Evolutionary conservation across 2,113 vertebrate species (phyloP), one percentile per base, ranked within the genome.

Genomic region (Trogon surrucura): DNA sequence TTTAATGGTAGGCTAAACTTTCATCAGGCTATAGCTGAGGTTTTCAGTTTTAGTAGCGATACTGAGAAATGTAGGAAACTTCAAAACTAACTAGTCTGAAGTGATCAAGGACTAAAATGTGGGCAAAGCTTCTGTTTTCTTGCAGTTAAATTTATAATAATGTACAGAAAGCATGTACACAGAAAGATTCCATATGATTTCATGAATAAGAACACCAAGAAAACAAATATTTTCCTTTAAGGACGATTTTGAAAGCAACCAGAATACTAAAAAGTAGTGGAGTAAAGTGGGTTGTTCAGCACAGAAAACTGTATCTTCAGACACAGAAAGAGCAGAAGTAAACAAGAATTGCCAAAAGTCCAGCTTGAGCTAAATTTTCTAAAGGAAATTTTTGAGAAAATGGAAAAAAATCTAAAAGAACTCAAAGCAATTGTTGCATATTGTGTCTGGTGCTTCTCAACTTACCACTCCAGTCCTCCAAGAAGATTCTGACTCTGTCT

Each of bases 331-430:
- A 74, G 17, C 60, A 47, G 16, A 14, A 41, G 3, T 41, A 74
- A 57, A 29, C 7, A 53, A 32, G 30, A 58, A 50, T 17, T 70
- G 3, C 20, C 56, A 48, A 3, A 74, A 50, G 25, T 30, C n/a
- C 18, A 15, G 19, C 26, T 34, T 36, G 14, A 94, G 26, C 22
- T 56, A 75, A 60, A 38, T 54, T 50, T 75, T 75, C 14, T 8
- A 34, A 60, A 60, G 16, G 8, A 70, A 53, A 3, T 44, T 16
- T 74, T 74, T 16, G 5, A 3, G 62, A 72, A 65, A 8, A 23
- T 2, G 25, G 2, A 13, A 8, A 36, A 18, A 47, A 32, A 44
- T 8, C 3, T 6, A 5, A 47, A 25, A 21, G 3, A 34, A 15
- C 67, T 61, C 30, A 80, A 85, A 71, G 12, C 34, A 71, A 45